Conservation (phyloP, 1,140 invertebrate genomes). For the Callitettix versicolor region DNA sequence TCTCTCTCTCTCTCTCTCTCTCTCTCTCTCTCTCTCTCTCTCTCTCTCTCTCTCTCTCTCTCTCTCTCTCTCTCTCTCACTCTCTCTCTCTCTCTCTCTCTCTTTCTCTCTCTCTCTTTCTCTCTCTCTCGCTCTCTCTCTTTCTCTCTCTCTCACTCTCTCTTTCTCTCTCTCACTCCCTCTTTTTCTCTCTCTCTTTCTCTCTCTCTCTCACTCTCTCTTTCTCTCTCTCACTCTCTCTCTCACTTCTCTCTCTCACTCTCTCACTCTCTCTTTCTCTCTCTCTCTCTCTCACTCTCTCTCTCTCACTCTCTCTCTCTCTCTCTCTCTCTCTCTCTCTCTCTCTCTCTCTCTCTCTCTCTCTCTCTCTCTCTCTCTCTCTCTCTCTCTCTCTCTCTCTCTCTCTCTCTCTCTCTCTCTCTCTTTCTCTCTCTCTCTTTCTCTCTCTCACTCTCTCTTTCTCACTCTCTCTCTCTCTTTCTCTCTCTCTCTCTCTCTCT, state of each 20-base stretch:
- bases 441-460: not conserved
- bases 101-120: no score
- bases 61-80: not conserved
- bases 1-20: not conserved
- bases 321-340: not conserved
- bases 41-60: conserved; percentile 3
- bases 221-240: not conserved
- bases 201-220: not conserved
- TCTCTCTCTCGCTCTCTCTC: no score
- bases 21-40: not conserved
- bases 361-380: not conserved
- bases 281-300: not conserved
- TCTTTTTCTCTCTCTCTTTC: not conserved
- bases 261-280: not conserved
- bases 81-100: not conserved
- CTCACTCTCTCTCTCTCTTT: not conserved
- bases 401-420: not conserved
- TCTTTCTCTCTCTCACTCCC: not conserved
- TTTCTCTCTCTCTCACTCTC: no score
- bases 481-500: not conserved
- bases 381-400: not conserved
- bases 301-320: not conserved
- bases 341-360: not conserved
- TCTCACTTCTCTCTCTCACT: no score
- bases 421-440: not conserved